phyloP scores from a whole-genome alignment of 1,140 invertebrate genomes.

The Neodiprion pinetum region DNA sequence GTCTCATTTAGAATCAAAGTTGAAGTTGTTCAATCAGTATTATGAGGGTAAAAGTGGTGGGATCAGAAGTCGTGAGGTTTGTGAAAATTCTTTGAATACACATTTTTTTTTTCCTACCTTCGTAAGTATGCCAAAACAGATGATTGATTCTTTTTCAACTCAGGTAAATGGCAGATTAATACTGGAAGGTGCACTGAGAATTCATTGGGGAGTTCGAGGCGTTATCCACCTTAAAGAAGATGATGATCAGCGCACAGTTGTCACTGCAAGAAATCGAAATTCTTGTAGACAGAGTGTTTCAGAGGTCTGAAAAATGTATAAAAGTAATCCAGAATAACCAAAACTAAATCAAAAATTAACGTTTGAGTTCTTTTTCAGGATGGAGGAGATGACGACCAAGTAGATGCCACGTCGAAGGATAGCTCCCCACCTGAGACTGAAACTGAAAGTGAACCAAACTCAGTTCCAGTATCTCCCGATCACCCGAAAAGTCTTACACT shows the following conservation, averaged over 20 bases:
- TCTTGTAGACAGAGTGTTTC: slow-evolving; percentile 65
- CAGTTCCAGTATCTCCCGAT: slow-evolving; percentile 60
- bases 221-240: slow-evolving; percentile 88
- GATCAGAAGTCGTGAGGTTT: slow-evolving; percentile 74
- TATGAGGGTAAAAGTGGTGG: slow-evolving; percentile 81
- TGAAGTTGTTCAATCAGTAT: slow-evolving; percentile 82
- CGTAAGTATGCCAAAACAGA: slow-evolving; percentile 17
- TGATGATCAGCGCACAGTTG: slow-evolving; percentile 80
- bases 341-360: neutral
- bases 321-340: slow-evolving; percentile 12
- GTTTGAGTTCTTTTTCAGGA: slow-evolving; percentile 31
- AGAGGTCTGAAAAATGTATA: slow-evolving; percentile 38
- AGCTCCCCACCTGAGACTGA: slow-evolving; percentile 38
- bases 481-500: slow-evolving; percentile 68
- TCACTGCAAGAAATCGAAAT: slow-evolving; percentile 74
- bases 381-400: slow-evolving; percentile 45
- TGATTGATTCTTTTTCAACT: slow-evolving; percentile 13
- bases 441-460: slow-evolving; percentile 46
- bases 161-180: slow-evolving; percentile 79
- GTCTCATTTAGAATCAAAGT: slow-evolving; percentile 78
- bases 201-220: slow-evolving; percentile 86
- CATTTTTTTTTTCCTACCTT: neutral
- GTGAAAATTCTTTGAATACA: neutral
- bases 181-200: slow-evolving; percentile 79
- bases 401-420: slow-evolving; percentile 37